These are phyloP conservation scores for Achatina immaculata DNA, from an alignment of 1,140 invertebrate species.

Conservation along the genomic window DNA sequence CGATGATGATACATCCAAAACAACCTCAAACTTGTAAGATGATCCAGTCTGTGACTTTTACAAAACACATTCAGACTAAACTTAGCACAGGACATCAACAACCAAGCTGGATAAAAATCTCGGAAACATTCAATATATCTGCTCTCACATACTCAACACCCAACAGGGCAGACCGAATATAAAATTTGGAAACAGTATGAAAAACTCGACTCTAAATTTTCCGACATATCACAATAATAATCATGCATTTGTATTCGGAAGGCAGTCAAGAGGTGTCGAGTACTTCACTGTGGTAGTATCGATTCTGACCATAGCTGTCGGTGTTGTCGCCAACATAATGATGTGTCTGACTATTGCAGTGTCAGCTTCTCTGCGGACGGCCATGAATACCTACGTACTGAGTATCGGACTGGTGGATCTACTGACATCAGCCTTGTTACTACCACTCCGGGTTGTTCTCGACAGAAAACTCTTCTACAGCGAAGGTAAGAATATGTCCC, in stretches of 20 bases:
- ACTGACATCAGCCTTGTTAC: not conserved
- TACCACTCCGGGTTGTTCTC: constrained; percentile 1
- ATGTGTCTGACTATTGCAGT: not conserved
- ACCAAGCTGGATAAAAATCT: too few species aligned
- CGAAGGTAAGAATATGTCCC: not conserved
- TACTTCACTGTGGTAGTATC: not conserved
- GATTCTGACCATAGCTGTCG: not conserved
- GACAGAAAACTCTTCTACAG: not conserved
- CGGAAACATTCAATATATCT: too few species aligned
- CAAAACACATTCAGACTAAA: too few species aligned
- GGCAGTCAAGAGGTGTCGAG: not conserved
- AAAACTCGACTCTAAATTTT: not conserved
- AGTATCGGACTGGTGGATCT: constrained; percentile 28
- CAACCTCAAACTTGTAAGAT: too few species aligned
- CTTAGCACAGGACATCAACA: too few species aligned
- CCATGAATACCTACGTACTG: constrained; percentile 32
- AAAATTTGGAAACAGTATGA: not conserved
- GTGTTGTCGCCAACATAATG: constrained; percentile 5
- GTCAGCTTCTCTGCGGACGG: not conserved
- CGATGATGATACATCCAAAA: too few species aligned
- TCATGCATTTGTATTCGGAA: not conserved
- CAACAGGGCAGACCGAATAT: too few species aligned
- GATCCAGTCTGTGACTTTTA: too few species aligned
- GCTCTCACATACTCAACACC: too few species aligned
- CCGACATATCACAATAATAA: not conserved